These are phyloP conservation scores for Proteles cristata DNA, from an alignment of 2,113 vertebrate species.

Conservation along the genomic window DNA sequence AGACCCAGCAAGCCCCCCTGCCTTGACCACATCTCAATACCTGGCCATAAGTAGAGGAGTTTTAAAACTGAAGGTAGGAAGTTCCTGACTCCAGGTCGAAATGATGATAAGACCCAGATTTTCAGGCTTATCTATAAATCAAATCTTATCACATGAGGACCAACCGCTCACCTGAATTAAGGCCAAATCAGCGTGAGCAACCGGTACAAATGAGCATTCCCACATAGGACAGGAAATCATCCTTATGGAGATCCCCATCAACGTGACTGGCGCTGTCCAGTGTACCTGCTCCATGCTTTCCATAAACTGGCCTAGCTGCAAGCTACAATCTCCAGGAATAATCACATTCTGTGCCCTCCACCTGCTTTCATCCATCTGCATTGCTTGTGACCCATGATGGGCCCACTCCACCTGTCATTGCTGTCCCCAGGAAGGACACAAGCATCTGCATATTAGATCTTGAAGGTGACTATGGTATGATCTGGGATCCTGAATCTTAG, in stretches of 20 bases:
- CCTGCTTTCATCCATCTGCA: not conserved
- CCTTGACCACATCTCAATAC: not conserved
- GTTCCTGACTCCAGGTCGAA: not conserved
- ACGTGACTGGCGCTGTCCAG: not conserved
- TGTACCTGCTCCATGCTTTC: not conserved
- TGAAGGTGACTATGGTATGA: not conserved
- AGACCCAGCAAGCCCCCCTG: not conserved
- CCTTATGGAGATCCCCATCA: not conserved
- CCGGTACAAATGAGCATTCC: not conserved
- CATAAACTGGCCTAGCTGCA: not conserved
- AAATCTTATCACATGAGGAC: not conserved
- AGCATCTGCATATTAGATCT: not conserved
- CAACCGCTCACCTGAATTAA: not conserved
- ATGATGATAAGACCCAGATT: not conserved
- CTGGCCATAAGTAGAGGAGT: not conserved
- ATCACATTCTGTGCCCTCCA: not conserved
- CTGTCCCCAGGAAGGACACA: not conserved
- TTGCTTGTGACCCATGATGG: not conserved
- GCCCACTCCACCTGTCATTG: not conserved
- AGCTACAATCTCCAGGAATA: not conserved
- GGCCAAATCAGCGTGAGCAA: not conserved
- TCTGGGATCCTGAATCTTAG: not conserved
- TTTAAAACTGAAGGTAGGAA: not conserved
- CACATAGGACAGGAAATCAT: rapidly evolving
- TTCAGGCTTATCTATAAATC: not conserved